phyloP scores from a whole-genome alignment of 2,888 invertebrate genomes.

The Agonopterix arenella region DNA sequence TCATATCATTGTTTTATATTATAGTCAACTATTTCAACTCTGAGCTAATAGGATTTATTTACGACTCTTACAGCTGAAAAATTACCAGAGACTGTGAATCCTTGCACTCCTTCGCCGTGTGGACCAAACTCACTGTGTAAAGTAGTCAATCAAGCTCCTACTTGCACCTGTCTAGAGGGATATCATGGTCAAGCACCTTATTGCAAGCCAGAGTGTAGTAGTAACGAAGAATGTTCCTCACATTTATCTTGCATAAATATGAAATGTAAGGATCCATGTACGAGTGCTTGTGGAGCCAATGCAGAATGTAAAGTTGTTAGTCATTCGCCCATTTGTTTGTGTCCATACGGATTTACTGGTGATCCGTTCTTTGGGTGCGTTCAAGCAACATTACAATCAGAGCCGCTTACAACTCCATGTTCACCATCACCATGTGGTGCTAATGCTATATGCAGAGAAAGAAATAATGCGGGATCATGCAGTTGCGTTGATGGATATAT shows the following conservation, averaged over 20 bases:
- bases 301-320: slow-evolving; percentile 87
- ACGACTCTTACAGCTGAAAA: slow-evolving; percentile 60
- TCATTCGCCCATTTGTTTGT: slow-evolving; percentile 86
- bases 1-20: neutral
- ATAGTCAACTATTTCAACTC: neutral
- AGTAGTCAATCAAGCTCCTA: slow-evolving; percentile 81
- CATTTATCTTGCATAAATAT: slow-evolving; percentile 84
- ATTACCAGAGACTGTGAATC: slow-evolving; percentile 71
- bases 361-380: slow-evolving; percentile 85
- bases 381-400: slow-evolving; percentile 43
- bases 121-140: slow-evolving; percentile 86
- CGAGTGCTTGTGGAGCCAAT: slow-evolving; percentile 82
- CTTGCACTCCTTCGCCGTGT: slow-evolving; percentile 87
- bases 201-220: slow-evolving; percentile 87
- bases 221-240: slow-evolving; percentile 84
- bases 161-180: slow-evolving; percentile 84
- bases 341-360: slow-evolving; percentile 81
- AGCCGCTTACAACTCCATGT: slow-evolving; percentile 71
- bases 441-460: slow-evolving; percentile 80
- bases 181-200: slow-evolving; percentile 84
- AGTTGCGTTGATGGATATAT: slow-evolving; percentile 82
- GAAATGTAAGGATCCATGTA: slow-evolving; percentile 87
- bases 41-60: neutral
- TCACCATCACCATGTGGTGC: slow-evolving; percentile 79
- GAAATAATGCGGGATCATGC: slow-evolving; percentile 80